phyloP scores from a whole-genome alignment of 1,140 invertebrate species.

The Calephelis virginiensis region DNA sequence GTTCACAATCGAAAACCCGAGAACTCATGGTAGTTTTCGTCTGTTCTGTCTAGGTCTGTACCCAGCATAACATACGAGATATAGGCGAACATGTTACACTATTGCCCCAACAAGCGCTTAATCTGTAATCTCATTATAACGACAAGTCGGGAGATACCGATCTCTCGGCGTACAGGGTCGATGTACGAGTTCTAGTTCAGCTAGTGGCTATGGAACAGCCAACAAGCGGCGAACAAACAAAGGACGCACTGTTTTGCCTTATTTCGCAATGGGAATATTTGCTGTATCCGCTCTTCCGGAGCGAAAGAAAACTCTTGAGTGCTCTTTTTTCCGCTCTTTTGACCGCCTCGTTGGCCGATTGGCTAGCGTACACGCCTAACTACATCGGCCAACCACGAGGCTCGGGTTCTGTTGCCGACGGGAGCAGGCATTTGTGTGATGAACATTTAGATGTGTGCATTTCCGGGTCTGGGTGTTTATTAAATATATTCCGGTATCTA shows the following conservation, averaged over 20 bases:
- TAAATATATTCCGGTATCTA: too few species aligned
- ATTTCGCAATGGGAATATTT: slow-evolving; percentile 62
- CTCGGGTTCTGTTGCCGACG: too few species aligned
- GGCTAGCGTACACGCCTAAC: too few species aligned
- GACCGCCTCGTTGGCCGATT: too few species aligned
- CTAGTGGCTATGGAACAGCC: slow-evolving; percentile 66
- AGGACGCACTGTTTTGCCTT: slow-evolving; percentile 60
- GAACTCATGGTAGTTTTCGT: too few species aligned
- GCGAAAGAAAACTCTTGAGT: slow-evolving; percentile 19
- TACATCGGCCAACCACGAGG: too few species aligned
- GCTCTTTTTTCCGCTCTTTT: too few species aligned
- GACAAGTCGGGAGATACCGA: slow-evolving; percentile 4
- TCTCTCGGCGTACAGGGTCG: slow-evolving; percentile 35
- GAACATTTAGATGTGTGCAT: too few species aligned
- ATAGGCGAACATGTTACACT: slow-evolving; percentile 6
- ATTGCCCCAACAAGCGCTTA: not conserved
- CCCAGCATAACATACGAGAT: not conserved
- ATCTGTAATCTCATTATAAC: slow-evolving; percentile 14
- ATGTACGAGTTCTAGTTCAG: slow-evolving; percentile 36
- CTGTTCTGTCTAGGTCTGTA: too few species aligned
- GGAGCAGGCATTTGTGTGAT: too few species aligned
- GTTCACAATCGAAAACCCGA: too few species aligned
- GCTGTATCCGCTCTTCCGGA: slow-evolving; percentile 51
- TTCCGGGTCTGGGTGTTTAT: too few species aligned
- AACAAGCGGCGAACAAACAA: slow-evolving; percentile 63